Evolutionary conservation across 1,140 invertebrate genomes (phyloP).

Genomic region (Archivesica marissinica): DNA sequence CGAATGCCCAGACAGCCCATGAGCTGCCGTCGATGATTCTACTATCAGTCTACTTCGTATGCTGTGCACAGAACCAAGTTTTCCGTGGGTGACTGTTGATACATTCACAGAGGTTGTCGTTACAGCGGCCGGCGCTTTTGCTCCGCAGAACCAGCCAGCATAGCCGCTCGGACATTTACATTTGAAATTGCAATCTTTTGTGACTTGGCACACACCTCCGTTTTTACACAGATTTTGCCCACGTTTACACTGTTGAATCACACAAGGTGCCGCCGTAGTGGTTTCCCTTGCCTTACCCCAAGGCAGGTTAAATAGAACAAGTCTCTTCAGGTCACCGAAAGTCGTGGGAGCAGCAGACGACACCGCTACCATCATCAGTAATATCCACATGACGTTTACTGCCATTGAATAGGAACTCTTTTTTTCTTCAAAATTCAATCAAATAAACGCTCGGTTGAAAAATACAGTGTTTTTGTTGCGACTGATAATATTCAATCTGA

Average conservation of each 20-base stretch:
- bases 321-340: not conserved
- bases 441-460: not conserved
- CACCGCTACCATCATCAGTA: not conserved
- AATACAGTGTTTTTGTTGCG: not conserved
- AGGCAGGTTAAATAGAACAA: not conserved
- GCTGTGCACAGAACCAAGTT: no score
- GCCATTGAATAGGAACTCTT: not conserved
- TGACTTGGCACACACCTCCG: not conserved
- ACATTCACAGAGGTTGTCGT: not conserved
- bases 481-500: not conserved
- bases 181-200: constrained; percentile 4
- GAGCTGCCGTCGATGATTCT: no score
- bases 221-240: not conserved
- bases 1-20: no score
- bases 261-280: not conserved
- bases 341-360: not conserved
- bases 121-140: not conserved
- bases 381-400: not conserved
- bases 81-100: no score
- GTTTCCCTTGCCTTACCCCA: not conserved
- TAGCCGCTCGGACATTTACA: not conserved
- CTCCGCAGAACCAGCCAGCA: not conserved
- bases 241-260: not conserved
- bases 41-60: no score
- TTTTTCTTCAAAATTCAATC: not conserved